Conservation (phyloP, 1,140 invertebrate genomes). For the Zaprionus capensis region DNA sequence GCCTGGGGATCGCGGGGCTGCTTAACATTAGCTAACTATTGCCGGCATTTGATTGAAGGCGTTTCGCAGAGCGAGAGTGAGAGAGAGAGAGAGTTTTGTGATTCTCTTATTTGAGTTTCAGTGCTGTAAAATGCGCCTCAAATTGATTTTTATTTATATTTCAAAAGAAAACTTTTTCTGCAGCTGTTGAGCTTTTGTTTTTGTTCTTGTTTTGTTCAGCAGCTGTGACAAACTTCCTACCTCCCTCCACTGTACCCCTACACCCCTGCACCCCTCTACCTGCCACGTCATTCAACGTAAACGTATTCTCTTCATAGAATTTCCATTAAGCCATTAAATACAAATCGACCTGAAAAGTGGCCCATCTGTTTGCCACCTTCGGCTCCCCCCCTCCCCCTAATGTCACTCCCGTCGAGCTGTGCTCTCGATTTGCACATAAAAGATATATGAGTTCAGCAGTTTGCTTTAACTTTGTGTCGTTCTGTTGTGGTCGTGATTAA, state of each 20-base stretch:
- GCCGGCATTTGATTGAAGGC: slow-evolving; percentile 60
- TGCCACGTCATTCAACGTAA: slow-evolving; percentile 1
- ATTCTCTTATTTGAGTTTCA: slow-evolving; percentile 67
- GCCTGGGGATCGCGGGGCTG: not conserved
- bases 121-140: slow-evolving; percentile 72
- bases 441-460: slow-evolving; percentile 30
- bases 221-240: slow-evolving; percentile 67
- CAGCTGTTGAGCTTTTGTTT: slow-evolving; percentile 69
- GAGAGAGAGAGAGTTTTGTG: not conserved
- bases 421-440: slow-evolving; percentile 20
- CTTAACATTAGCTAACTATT: slow-evolving; percentile 72
- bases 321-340: slow-evolving; percentile 62
- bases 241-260: too few species aligned
- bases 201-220: slow-evolving; percentile 41
- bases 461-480: slow-evolving; percentile 17
- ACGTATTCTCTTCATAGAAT: slow-evolving; percentile 42
- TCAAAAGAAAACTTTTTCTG: slow-evolving; percentile 73
- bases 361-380: slow-evolving; percentile 30
- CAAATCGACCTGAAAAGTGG: slow-evolving; percentile 30
- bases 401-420: not conserved
- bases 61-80: slow-evolving; percentile 1
- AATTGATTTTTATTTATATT: slow-evolving; percentile 83
- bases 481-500: slow-evolving; percentile 32
- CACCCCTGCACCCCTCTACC: not conserved
- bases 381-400: not conserved